Base-by-base conservation (phyloP, 2,888 invertebrate species). In the Nemoura dubitans region DNA sequence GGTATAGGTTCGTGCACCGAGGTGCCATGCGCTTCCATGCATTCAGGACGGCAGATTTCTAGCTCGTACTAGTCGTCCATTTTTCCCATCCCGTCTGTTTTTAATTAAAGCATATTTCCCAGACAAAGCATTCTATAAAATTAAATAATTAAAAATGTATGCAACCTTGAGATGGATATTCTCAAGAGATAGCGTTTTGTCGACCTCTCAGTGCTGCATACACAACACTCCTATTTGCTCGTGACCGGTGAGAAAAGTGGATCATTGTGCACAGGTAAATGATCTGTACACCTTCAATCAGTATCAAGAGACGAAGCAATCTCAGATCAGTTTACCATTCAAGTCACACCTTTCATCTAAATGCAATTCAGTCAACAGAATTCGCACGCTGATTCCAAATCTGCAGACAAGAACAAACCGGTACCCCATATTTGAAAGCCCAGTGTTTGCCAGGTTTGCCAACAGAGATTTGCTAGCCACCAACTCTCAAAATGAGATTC, bases 101-200 rank as follows among this genome's bases (percentile, higher is more conserved):
- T 59, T 59, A 59, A 59, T 59, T 59, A 59, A 59, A 59, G 59
- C 59, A 59, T 10, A 59, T 59, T 36, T 59, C 59, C 59, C 59
- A 59, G 59, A 59, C 59, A 59, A 59, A 59, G 59, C 59, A 59
- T 59, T 59, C 59, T 59, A 59, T 59, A 59, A 59, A 59, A 59
- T 21, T 36, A 21, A 59, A 59, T 59, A 59, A 59, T 59, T 59
- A 59, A 59, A 59, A 59, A 21, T 21, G 21, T 59, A 59, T 59
- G 59, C 59, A 59, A 59, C 59, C 59, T 59, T 59, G 59, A 59
- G 59, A 59, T 21, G 59, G 59, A 59, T 59, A 59, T 59, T 59
- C 59, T 59, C 59, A 59, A 59, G 59, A 59, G 59, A 59, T 59
- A 59, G 14, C 14, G 59, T 59, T 59, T 59, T 59, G 59, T 59